A percentile compares a stretch with the other conserved stretches of the same genome.
phyloP scores from a whole-genome alignment of 2,113 vertebrate genomes.

The Myotis lucifugus region DNA sequence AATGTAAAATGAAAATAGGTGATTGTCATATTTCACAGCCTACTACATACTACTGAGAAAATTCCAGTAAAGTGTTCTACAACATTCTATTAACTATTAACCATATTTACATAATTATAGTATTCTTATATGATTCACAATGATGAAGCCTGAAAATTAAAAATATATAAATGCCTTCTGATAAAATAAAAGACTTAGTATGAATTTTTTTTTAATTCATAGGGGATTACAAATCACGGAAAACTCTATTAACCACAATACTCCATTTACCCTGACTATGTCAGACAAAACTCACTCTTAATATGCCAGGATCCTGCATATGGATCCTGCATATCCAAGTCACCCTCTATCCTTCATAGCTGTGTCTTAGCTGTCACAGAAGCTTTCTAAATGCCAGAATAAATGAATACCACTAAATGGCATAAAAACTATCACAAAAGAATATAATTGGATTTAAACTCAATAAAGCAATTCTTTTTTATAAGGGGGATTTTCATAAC shows the following conservation, averaged over 20 bases:
- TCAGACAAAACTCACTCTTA: background rate
- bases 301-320: background rate
- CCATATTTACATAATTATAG: slow-evolving; percentile 32
- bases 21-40: slow-evolving; percentile 40
- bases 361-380: background rate
- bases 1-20: slow-evolving; percentile 52
- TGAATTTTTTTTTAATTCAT: background rate
- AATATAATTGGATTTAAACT: background rate
- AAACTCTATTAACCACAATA: background rate
- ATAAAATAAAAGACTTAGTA: slow-evolving; percentile 54
- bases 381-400: background rate
- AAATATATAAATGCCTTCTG: slow-evolving; percentile 21
- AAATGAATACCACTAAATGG: background rate
- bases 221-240: background rate
- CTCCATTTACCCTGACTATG: background rate
- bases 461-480: background rate
- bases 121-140: background rate
- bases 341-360: background rate
- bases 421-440: background rate
- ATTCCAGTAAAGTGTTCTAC: background rate
- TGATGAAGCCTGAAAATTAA: slow-evolving; percentile 17
- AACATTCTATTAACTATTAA: slow-evolving; percentile 39
- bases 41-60: background rate
- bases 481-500: slow-evolving; percentile 12
- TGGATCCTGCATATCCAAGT: background rate